A percentile compares a stretch with the other conserved stretches of the same genome.
phyloP scores from a whole-genome alignment of 1,140 invertebrate genomes.

The Euura saliciscinereae region DNA sequence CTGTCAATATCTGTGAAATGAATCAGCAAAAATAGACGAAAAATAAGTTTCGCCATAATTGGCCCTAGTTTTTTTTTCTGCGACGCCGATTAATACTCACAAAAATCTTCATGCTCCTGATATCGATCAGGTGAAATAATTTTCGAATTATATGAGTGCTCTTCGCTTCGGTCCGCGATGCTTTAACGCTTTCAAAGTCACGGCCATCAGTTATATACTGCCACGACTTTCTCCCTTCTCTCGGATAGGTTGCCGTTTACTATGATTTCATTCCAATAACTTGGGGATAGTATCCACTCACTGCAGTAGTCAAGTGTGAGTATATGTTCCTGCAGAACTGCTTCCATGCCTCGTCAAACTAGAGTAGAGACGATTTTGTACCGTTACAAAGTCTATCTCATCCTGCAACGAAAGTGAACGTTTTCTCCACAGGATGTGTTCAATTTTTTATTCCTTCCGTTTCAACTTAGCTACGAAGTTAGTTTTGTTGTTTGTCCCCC shows the following conservation, averaged over 20 bases:
- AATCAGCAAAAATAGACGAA: slow-evolving; percentile 4
- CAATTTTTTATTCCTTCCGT: no score
- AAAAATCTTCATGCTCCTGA: slow-evolving; percentile 41
- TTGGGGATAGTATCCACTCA: neutral
- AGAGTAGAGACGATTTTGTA: no score
- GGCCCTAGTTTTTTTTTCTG: neutral
- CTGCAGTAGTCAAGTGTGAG: no score
- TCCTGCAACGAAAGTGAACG: no score
- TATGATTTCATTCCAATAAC: slow-evolving; percentile 4
- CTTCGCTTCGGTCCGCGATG: slow-evolving; percentile 22
- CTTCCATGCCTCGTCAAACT: no score
- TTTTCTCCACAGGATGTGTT: no score
- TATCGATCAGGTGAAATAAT: neutral
- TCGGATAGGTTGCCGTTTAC: slow-evolving; percentile 15
- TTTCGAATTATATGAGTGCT: neutral
- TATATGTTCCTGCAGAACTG: no score
- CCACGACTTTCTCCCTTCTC: slow-evolving; percentile 58
- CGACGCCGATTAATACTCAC: slow-evolving; percentile 40
- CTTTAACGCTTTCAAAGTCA: slow-evolving; percentile 57
- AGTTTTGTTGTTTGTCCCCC: no score
- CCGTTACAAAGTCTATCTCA: no score
- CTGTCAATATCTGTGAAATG: slow-evolving; percentile 38
- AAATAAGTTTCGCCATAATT: neutral
- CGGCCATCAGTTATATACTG: slow-evolving; percentile 57
- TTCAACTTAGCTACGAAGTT: no score